Evolutionary conservation across 2,888 invertebrate species (phyloP).

Genomic region (Nebria brevicollis): DNA sequence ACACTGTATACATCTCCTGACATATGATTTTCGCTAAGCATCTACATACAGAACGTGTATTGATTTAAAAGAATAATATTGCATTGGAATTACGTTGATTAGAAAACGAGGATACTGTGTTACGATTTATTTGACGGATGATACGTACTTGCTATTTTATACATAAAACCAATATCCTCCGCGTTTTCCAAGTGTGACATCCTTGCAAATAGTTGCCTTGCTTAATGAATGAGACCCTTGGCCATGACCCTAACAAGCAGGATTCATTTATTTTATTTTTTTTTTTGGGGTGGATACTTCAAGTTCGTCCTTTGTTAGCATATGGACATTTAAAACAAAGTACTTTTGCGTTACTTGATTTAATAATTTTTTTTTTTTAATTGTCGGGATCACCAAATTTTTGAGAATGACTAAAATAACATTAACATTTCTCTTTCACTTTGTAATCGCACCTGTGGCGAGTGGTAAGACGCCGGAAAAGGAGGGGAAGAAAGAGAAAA

Average conservation of each 20-base stretch:
- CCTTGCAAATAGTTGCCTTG: slow-evolving; percentile 7
- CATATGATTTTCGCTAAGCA: slow-evolving; percentile 32
- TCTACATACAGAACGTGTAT: slow-evolving; percentile 40
- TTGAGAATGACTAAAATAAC: slow-evolving; percentile 23
- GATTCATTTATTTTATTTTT: background rate
- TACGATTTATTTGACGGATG: slow-evolving; percentile 12
- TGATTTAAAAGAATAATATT: slow-evolving; percentile 37
- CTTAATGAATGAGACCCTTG: slow-evolving; percentile 16
- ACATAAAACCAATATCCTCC: slow-evolving; percentile 60
- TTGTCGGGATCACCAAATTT: background rate
- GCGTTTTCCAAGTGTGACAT: slow-evolving; percentile 56
- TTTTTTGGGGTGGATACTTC: background rate
- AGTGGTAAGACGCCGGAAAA: background rate
- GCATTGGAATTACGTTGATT: slow-evolving; percentile 16
- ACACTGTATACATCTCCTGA: slow-evolving; percentile 36
- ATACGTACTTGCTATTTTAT: slow-evolving; percentile 61
- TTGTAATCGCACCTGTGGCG: background rate
- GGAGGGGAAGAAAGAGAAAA: background rate
- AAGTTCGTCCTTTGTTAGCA: background rate
- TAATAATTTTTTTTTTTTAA: background rate
- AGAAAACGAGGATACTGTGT: slow-evolving; percentile 11
- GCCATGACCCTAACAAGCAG: slow-evolving; percentile 1
- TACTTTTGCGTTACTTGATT: background rate
- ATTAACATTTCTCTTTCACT: slow-evolving; percentile 30
- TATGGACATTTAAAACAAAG: background rate